These are phyloP conservation scores for Metacarcinus magister DNA, from an alignment of 2,888 invertebrate species.

Conservation along the genomic window DNA sequence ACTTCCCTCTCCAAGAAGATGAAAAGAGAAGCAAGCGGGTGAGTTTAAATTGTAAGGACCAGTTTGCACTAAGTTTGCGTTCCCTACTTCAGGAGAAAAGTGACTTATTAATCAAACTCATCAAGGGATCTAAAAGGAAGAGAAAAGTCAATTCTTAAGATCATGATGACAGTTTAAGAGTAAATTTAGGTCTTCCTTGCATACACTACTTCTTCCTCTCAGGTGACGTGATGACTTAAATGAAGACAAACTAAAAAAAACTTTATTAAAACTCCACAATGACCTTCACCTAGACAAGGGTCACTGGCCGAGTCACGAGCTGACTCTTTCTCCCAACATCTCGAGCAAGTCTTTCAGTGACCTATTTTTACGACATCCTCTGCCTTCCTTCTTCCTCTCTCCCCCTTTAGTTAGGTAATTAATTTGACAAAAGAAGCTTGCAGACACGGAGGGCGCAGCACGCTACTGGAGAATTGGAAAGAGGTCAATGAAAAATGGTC, in stretches of 20 bases:
- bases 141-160: no score
- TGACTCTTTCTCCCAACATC: background rate
- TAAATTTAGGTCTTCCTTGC: no score
- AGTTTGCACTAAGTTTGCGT: no score
- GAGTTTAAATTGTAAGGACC: no score
- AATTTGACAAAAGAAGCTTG: background rate
- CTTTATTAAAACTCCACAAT: background rate
- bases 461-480: background rate
- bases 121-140: no score
- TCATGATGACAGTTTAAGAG: no score
- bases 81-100: no score
- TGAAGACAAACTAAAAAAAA: background rate
- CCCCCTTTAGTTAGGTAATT: background rate
- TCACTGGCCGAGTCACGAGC: background rate
- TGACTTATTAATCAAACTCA: no score
- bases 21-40: no score
- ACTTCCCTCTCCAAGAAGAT: no score
- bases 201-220: no score
- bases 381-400: background rate
- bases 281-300: background rate
- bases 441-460: conserved; percentile 29
- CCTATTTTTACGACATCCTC: background rate
- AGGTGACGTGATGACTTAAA: background rate
- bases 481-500: background rate
- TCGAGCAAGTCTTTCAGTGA: background rate